These are phyloP conservation scores for Clarias pachynema DNA, from an alignment of 2,797 vertebrate genomes.

Conservation along the genomic window DNA sequence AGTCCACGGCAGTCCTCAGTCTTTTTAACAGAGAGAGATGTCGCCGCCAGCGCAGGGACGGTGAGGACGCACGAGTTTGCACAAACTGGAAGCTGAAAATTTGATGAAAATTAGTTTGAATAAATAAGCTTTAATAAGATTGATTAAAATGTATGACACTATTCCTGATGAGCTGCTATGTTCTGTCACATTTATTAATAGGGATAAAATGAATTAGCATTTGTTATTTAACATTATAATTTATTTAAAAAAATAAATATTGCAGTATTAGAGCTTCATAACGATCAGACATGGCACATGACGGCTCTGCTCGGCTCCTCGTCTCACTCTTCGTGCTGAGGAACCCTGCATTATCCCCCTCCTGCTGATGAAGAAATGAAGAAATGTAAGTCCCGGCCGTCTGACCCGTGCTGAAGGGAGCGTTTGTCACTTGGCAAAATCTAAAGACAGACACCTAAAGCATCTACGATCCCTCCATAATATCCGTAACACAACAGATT, in stretches of 20 bases:
- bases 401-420: neutral
- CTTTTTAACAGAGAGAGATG: too few relatives aligned
- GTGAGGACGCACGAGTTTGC: too few relatives aligned
- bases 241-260: neutral
- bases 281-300: neutral
- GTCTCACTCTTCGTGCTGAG: neutral
- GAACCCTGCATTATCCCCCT: neutral
- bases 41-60: too few relatives aligned
- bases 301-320: neutral
- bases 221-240: neutral
- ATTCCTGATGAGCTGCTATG: neutral
- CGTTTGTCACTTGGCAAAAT: too few relatives aligned
- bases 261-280: neutral
- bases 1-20: too few relatives aligned
- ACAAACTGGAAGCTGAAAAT: too few relatives aligned
- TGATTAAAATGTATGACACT: neutral
- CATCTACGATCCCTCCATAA: too few relatives aligned
- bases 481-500: neutral
- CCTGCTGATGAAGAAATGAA: neutral
- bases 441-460: too few relatives aligned
- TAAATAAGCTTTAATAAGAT: too few relatives aligned
- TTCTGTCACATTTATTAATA: neutral
- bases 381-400: neutral
- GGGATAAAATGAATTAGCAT: neutral
- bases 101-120: too few relatives aligned